Conservation (phyloP, 23 tunicate genomes). For the Ascidia mentula region DNA sequence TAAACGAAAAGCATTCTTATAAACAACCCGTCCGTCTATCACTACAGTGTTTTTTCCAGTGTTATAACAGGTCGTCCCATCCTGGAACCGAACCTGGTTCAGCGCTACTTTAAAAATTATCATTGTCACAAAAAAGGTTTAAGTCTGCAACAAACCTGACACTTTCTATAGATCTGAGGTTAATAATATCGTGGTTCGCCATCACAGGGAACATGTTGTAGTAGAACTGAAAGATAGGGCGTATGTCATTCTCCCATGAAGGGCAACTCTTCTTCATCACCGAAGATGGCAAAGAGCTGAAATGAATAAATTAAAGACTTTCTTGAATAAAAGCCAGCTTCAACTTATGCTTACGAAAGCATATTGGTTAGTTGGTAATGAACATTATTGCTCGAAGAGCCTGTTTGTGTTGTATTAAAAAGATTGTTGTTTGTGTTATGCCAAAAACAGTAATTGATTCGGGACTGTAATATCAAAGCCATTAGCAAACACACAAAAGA, state of each 20-base stretch:
- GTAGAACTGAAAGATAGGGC: conserved; percentile 57
- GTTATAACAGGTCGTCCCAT: background rate
- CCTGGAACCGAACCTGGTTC: background rate
- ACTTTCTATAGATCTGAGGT: conserved; percentile 46
- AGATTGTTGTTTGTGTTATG: no score
- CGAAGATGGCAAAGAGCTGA: conserved; percentile 42
- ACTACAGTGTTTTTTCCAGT: background rate
- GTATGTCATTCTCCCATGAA: conserved; percentile 56
- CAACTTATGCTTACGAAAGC: no score
- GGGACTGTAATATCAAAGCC: no score
- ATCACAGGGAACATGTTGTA: conserved; percentile 65
- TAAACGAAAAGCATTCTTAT: no score
- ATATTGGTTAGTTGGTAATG: no score
- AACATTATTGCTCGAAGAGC: no score
- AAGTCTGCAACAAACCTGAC: conserved; percentile 20
- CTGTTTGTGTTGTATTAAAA: no score
- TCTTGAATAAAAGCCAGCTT: no score
- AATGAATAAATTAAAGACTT: no score
- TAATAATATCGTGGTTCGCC: conserved; percentile 52
- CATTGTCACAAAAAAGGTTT: background rate
- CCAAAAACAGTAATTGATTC: no score
- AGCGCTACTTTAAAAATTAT: background rate
- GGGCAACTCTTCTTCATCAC: conserved; percentile 58
- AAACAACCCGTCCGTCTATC: background rate
- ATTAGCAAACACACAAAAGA: no score